Conservation (phyloP, 2,797 vertebrate genomes). For the Tiaroga cobitis region DNA sequence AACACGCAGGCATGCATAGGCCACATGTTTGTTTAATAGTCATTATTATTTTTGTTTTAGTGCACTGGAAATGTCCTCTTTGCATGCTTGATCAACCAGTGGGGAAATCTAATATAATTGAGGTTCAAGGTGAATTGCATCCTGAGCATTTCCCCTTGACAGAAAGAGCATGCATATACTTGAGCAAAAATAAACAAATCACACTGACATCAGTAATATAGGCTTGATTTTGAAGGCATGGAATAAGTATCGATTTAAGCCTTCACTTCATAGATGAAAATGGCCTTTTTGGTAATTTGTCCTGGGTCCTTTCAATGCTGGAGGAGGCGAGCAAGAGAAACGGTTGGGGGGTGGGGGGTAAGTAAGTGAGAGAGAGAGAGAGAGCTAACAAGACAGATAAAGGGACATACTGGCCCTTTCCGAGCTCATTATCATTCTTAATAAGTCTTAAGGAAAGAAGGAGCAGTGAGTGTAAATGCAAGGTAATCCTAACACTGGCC, state of each 20-base stretch:
- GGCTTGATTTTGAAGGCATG: conserved; percentile 85
- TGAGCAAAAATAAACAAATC: conserved; percentile 84
- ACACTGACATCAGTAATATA: conserved; percentile 84
- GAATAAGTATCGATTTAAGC: conserved; percentile 87
- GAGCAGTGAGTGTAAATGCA: conserved; percentile 98
- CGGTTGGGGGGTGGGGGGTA: background rate
- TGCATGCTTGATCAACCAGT: conserved; percentile 99
- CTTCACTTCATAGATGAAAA: conserved; percentile 84
- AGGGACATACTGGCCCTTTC: conserved; percentile 90
- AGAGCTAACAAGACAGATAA: conserved; percentile 79
- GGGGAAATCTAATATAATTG: conserved; percentile 91
- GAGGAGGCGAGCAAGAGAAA: conserved; percentile 43
- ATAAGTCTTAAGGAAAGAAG: conserved; percentile 99
- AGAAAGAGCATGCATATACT: conserved; percentile 69
- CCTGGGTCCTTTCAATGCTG: conserved; percentile 91
- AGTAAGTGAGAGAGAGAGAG: conserved; percentile 59
- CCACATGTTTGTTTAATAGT: conserved; percentile 85
- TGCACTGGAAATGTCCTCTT: conserved; percentile 89
- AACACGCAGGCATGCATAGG: conserved; percentile 70
- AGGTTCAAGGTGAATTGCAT: conserved; percentile 92
- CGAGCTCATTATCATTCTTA: conserved; percentile 99
- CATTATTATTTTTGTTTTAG: conserved; percentile 87
- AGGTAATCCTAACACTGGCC: conserved; percentile 97
- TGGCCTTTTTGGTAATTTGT: conserved; percentile 92
- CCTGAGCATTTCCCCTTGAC: conserved; percentile 73